phyloP scores from a whole-genome alignment of 2,113 vertebrate species.

The Tiliqua scincoides region DNA sequence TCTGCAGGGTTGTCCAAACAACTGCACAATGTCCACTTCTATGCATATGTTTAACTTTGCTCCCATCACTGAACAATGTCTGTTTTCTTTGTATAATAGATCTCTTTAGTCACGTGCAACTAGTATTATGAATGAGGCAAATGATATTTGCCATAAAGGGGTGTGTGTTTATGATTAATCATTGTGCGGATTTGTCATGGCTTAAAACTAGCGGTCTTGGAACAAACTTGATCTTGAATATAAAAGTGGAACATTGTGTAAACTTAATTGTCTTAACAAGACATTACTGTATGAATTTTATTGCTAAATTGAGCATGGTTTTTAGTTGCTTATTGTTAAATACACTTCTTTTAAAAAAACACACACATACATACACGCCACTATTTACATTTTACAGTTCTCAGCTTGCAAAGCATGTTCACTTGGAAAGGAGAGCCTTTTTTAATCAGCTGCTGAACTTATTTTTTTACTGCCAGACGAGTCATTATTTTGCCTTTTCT shows the following conservation, averaged over 20 bases:
- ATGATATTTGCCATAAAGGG: slow-evolving; percentile 60
- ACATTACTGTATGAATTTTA: slow-evolving; percentile 25
- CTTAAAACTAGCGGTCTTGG: neutral
- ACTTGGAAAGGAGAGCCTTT: neutral
- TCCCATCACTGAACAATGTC: slow-evolving; percentile 71
- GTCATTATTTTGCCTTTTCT: slow-evolving; percentile 24
- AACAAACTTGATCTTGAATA: neutral
- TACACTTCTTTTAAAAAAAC: neutral
- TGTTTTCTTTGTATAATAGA: slow-evolving; percentile 77
- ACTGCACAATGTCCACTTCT: slow-evolving; percentile 75
- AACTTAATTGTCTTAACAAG: slow-evolving; percentile 30
- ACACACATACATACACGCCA: no score
- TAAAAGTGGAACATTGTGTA: neutral
- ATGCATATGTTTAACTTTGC: slow-evolving; percentile 64
- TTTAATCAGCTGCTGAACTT: slow-evolving; percentile 6
- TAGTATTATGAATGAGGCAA: slow-evolving; percentile 57
- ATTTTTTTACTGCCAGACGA: neutral
- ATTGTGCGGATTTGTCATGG: slow-evolving; percentile 36
- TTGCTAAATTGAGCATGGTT: slow-evolving; percentile 21
- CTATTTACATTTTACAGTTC: neutral
- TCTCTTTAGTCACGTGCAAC: slow-evolving; percentile 66
- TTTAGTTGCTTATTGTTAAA: slow-evolving; percentile 26
- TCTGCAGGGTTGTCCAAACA: slow-evolving; percentile 80
- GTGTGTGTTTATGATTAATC: slow-evolving; percentile 72
- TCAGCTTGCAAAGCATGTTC: neutral